Conservation (phyloP, 2,797 vertebrate genomes). For the Thaleichthys pacificus region DNA sequence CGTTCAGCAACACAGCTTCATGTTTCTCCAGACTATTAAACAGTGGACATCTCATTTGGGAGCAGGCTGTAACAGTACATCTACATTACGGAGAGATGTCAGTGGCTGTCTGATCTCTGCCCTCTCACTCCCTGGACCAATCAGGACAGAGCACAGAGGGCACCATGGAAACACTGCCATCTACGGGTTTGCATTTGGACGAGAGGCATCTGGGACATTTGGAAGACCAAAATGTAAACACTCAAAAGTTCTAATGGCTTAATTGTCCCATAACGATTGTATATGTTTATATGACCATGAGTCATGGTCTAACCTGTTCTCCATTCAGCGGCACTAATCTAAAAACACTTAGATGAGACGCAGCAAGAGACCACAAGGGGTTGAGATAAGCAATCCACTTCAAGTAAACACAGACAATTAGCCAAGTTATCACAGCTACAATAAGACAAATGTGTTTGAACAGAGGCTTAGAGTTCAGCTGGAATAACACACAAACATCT, state of each 20-base stretch:
- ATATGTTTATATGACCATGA: neutral
- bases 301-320: neutral
- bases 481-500: constrained; percentile 57
- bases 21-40: constrained; percentile 72
- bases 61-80: constrained; percentile 65
- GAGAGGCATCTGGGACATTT: constrained; percentile 8
- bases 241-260: neutral
- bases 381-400: neutral
- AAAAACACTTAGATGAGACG: neutral
- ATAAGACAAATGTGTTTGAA: neutral
- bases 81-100: constrained; percentile 63
- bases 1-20: neutral
- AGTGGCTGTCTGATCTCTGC: constrained; percentile 45
- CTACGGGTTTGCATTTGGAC: constrained; percentile 38
- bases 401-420: neutral
- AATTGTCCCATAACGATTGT: neutral
- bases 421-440: neutral
- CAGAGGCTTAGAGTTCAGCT: neutral
- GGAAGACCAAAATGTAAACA: neutral
- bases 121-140: neutral
- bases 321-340: neutral
- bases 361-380: too few relatives aligned
- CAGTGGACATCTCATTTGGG: constrained; percentile 66
- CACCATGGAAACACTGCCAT: constrained; percentile 60
- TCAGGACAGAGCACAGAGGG: constrained; percentile 4